A percentile compares a stretch with the other conserved stretches of the same genome.
These are phyloP conservation scores for Helostoma temminkii DNA, from an alignment of 2,797 vertebrate species.

Conservation along the genomic window DNA sequence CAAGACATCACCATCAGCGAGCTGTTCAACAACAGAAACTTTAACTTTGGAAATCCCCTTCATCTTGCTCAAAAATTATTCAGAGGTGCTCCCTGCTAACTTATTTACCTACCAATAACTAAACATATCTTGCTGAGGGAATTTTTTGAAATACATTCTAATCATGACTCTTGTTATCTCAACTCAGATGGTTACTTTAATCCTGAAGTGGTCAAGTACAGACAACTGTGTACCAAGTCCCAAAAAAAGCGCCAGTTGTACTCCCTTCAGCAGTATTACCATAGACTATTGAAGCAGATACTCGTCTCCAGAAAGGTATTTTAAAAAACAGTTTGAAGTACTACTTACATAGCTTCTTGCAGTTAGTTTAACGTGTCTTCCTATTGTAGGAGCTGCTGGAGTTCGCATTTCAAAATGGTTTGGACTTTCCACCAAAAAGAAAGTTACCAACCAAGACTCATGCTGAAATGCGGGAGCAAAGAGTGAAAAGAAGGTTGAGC, in stretches of 20 bases:
- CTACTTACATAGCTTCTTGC: not conserved
- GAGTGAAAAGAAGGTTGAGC: slow-evolving; percentile 87
- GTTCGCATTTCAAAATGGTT: slow-evolving; percentile 89
- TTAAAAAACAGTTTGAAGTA: not conserved
- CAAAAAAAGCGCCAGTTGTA: slow-evolving; percentile 92
- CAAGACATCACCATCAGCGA: slow-evolving; percentile 87
- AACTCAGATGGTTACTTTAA: slow-evolving; percentile 94
- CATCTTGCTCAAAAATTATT: slow-evolving; percentile 96
- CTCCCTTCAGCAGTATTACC: slow-evolving; percentile 96
- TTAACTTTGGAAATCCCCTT: slow-evolving; percentile 94
- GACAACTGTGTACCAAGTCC: slow-evolving; percentile 93
- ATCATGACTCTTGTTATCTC: slow-evolving; percentile 14
- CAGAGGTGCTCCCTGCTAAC: slow-evolving; percentile 83
- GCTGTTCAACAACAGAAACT: slow-evolving; percentile 90
- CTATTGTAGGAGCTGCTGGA: slow-evolving; percentile 90
- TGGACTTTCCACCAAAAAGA: slow-evolving; percentile 85
- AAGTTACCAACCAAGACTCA: slow-evolving; percentile 81
- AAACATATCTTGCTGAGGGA: not conserved
- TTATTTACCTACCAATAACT: not conserved
- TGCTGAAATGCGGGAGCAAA: slow-evolving; percentile 88
- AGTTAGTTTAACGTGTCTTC: not conserved
- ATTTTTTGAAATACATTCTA: slow-evolving; percentile 1
- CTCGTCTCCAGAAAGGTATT: slow-evolving; percentile 93
- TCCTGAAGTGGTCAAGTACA: slow-evolving; percentile 97
- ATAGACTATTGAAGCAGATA: slow-evolving; percentile 94